A percentile compares a stretch with the other conserved stretches of the same genome.
phyloP scores from a whole-genome alignment of 2,797 vertebrate genomes.

The Lithobates pipiens region DNA sequence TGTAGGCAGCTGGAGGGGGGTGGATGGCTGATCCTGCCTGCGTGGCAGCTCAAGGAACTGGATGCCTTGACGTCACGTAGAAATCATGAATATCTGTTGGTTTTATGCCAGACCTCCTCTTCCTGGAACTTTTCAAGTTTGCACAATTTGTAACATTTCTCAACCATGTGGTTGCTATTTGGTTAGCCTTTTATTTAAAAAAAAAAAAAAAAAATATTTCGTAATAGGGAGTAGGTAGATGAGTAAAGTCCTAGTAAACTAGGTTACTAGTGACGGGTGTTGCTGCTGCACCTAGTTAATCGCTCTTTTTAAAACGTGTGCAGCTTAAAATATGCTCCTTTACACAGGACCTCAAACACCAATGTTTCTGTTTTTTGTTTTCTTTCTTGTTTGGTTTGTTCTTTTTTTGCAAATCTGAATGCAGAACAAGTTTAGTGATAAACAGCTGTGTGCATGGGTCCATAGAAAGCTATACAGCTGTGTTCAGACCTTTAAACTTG shows the following conservation, averaged over 20 bases:
- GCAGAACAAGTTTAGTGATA: too few relatives aligned
- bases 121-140: conserved; percentile 36
- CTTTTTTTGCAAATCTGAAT: too few relatives aligned
- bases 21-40: conserved; percentile 71
- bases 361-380: not conserved
- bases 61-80: conserved; percentile 61
- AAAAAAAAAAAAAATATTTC: too few relatives aligned
- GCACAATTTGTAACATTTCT: conserved; percentile 28
- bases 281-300: not conserved
- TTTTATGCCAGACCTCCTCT: conserved; percentile 13
- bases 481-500: too few relatives aligned
- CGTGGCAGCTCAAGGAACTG: conserved; percentile 78
- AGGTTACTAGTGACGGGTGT: not conserved
- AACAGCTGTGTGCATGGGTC: too few relatives aligned
- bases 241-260: not conserved
- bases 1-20: conserved; percentile 18
- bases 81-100: conserved; percentile 10
- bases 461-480: too few relatives aligned
- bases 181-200: not conserved
- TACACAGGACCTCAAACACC: too few relatives aligned
- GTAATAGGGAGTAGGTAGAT: not conserved
- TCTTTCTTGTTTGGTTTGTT: too few relatives aligned
- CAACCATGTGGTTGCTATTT: not conserved
- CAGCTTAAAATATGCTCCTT: too few relatives aligned
- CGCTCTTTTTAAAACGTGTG: not conserved